Evolutionary conservation across 2,797 vertebrate genomes (phyloP).

Genomic region (Uromys caudimaculatus): DNA sequence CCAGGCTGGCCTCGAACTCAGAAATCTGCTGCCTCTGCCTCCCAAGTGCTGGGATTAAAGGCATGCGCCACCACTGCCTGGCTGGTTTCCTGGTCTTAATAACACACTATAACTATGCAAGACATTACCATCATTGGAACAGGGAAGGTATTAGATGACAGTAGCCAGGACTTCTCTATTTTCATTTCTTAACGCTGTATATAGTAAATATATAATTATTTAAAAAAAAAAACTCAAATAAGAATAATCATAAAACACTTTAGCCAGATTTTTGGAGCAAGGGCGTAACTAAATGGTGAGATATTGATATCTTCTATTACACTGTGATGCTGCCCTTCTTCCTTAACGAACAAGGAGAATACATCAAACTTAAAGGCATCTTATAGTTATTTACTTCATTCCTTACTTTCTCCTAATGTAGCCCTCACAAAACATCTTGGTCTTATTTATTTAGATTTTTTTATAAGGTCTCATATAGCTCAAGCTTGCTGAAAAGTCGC

Average conservation of each 20-base stretch:
- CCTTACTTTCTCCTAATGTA: not conserved
- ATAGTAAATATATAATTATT: not conserved
- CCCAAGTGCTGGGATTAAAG: too few species aligned
- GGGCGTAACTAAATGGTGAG: not conserved
- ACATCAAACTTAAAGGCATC: not conserved
- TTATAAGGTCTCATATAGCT: not conserved
- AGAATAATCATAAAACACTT: not conserved
- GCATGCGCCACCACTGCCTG: too few species aligned
- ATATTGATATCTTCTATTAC: not conserved
- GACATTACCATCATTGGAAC: not conserved
- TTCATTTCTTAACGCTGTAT: not conserved
- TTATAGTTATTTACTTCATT: not conserved
- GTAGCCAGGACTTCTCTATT: not conserved
- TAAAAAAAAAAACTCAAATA: not conserved
- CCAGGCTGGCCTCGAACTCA: too few species aligned
- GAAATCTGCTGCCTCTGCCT: too few species aligned
- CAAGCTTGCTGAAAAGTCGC: not conserved
- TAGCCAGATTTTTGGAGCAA: not conserved
- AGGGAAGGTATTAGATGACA: not conserved
- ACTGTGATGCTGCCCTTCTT: not conserved
- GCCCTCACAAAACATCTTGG: constrained; percentile 4
- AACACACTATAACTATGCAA: not conserved
- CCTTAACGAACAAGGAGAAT: not conserved
- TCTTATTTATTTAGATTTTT: not conserved
- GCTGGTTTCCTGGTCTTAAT: constrained; percentile 28